Percentiles rank a stretch among this genome's conserved stretches.
These are phyloP conservation scores for Pygathrix nemaeus DNA, from an alignment of 2,113 vertebrate species.

Conservation along the genomic window DNA sequence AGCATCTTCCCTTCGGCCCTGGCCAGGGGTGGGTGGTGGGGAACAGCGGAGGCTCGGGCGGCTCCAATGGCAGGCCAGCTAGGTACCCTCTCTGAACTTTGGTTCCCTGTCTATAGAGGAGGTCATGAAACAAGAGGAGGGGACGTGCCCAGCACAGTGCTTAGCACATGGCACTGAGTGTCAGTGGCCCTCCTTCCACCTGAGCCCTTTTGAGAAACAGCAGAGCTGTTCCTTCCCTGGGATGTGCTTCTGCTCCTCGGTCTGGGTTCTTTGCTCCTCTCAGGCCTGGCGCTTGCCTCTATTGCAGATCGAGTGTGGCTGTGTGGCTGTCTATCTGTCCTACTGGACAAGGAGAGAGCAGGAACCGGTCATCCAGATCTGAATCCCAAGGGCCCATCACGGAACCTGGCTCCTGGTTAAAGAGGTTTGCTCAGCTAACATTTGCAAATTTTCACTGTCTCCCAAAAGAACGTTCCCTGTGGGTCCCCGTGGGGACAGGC, in stretches of 20 bases:
- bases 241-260: rapidly evolving
- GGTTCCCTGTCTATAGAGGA: not conserved
- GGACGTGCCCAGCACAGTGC: not conserved
- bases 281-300: not conserved
- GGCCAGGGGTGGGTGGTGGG: not conserved
- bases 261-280: not conserved
- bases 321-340: too few relatives aligned
- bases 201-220: not conserved
- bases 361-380: not conserved
- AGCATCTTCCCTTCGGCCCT: not conserved
- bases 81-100: not conserved
- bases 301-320: not conserved
- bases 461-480: not conserved
- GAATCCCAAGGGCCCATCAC: not conserved
- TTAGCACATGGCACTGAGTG: rapidly evolving
- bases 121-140: not conserved
- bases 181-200: not conserved
- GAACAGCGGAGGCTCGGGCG: not conserved
- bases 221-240: not conserved
- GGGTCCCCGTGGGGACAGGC: not conserved
- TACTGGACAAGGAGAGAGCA: not conserved
- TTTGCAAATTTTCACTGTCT: not conserved
- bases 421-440: not conserved
- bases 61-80: not conserved
- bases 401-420: not conserved